A percentile compares a stretch with the other conserved stretches of the same genome.
Conservation (phyloP, 2,113 vertebrate genomes). For the Pedionomus torquatus region DNA sequence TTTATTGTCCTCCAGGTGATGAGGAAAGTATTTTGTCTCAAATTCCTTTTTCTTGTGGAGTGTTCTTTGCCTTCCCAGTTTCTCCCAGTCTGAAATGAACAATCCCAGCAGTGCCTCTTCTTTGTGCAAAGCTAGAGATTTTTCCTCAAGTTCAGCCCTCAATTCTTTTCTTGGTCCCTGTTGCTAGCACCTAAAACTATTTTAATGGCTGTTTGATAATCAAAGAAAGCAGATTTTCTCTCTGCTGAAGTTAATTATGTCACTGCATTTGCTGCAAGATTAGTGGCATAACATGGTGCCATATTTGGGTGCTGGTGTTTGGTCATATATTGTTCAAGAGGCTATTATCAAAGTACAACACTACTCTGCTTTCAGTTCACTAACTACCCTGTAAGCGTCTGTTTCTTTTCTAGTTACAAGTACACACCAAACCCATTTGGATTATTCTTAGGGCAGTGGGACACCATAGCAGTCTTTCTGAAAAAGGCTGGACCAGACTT, state of each 20-base stretch:
- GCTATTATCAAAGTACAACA: background rate
- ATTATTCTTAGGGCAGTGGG: background rate
- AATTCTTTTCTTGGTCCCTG: background rate
- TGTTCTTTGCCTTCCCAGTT: background rate
- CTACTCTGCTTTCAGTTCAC: background rate
- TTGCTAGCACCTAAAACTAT: background rate
- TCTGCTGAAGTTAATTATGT: background rate
- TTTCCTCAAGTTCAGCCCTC: background rate
- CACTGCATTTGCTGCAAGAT: background rate
- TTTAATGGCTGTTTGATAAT: background rate
- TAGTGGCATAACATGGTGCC: background rate
- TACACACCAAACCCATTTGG: background rate
- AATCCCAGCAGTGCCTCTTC: background rate
- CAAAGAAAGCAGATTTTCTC: background rate
- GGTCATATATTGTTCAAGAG: background rate
- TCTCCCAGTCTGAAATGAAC: background rate
- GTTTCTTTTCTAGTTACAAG: background rate
- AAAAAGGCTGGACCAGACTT: background rate
- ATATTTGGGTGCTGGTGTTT: background rate
- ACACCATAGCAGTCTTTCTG: background rate
- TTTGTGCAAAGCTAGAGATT: background rate
- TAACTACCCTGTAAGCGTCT: background rate
- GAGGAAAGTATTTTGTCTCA: background rate
- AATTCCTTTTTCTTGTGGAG: background rate
- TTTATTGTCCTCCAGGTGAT: background rate